Evolutionary conservation across 2,797 vertebrate species (phyloP), one percentile per base, ranked within the genome.

Genomic region (Apodemus agrarius): DNA sequence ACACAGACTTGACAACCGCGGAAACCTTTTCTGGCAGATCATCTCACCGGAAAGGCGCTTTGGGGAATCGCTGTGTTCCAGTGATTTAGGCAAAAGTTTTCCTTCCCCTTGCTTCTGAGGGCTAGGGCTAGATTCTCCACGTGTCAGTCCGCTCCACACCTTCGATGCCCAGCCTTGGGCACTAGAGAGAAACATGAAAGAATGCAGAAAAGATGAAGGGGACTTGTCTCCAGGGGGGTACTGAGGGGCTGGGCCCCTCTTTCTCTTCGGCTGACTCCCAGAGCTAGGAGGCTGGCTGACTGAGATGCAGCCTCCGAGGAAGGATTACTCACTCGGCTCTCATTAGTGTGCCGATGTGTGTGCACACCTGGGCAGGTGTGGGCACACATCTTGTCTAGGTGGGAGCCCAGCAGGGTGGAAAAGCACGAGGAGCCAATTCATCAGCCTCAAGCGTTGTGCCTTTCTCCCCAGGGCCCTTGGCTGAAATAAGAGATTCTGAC

Each of bases 401-500:
- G 11, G 75, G 69, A 61, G 67, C 84, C 29, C 95, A 94, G 94
- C 95, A 79, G 84, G 95, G 86, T 94, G 59, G 74, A n/a, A n/a
- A 80, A 43, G 59, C 8, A 0, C 1, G 12, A 91, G 54, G 54
- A 93, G 72, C 69, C 92, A 87, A 43, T 82, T 96, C 86, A 91
- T 94, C 92, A 96, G 59, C 21, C 37, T 0, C 11, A 7, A 1
- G 37, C 91, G 93, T 89, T 93, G 94, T 91, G 89, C 34, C 59
- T 91, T 40, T 86, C 96, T 96, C 89, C 86, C 83, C 80, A 76
- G 93, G 92, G 95, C 89, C 67, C 0, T 91, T 75, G 69, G 54
- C 65, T 83, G 86, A 96, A 96, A 95, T 92, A 94, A 96, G 92
- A 97, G 92, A 96, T 87, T 89, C 86, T 94, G 75, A 74, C 87